Conservation (phyloP, 2,797 vertebrate species). For the Mergus octosetaceus region DNA sequence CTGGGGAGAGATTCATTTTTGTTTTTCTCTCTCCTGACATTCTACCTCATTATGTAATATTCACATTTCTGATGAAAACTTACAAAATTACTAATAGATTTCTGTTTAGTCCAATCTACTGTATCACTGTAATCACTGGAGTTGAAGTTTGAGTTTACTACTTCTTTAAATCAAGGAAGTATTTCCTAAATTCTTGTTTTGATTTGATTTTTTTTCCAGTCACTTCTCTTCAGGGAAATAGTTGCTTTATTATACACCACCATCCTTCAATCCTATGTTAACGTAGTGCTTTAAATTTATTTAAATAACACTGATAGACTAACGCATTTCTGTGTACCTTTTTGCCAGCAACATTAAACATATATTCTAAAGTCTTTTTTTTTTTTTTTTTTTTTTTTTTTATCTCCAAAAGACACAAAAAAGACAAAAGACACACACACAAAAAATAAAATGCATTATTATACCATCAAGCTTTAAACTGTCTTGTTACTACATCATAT, state of each 20-base stretch:
- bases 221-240: background rate
- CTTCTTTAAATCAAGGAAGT: background rate
- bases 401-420: background rate
- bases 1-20: background rate
- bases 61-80: background rate
- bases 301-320: background rate
- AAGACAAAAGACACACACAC: background rate
- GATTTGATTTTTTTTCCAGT: accelerated
- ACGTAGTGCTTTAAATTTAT: background rate
- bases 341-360: background rate
- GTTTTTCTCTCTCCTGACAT: background rate
- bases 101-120: background rate
- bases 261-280: background rate
- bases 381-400: background rate
- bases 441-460: background rate
- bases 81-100: background rate
- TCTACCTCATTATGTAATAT: background rate
- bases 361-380: background rate
- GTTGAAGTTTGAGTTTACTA: background rate
- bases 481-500: background rate
- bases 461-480: background rate
- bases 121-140: background rate
- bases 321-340: background rate
- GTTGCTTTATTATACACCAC: background rate
- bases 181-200: background rate